Evolutionary conservation across 2,113 vertebrate species (phyloP), one percentile per base, ranked within the genome.

Genomic region (Toxotes chatareus): DNA sequence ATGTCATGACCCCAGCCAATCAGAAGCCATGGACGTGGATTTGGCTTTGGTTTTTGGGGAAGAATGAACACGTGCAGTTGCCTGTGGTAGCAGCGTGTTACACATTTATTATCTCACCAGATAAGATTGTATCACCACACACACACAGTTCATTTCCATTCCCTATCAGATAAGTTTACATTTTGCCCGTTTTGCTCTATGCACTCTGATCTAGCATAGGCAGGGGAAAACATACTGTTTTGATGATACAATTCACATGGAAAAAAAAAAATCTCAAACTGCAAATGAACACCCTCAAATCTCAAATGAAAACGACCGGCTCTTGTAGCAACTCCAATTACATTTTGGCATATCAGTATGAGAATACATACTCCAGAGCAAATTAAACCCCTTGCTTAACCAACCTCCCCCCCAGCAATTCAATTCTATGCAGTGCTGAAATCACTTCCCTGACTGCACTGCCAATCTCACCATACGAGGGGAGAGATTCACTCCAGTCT

Each of bases 341-440:
- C 92, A 92, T 93, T 93, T 91, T 86, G 91, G 89, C 89, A 84
- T 91, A 94, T 94, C 92, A 82, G 87, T 87, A 79, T 89, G 88
- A 94, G 92, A 93, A 93, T 90, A 93, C 93, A 88, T 75, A 93
- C 91, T 90, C 88, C 71, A 83, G 84, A 92, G 91, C 90, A 94
- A 95, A 96, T 96, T 95, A 95, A 94, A 95, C 71, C 87, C 89
- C 88, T 87, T 92, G 91, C 88, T 93, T 92, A 94, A 94, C 86
- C 89, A 93, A 85, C 87, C 91, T 79, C 89, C 83, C 83, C 89
- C 74, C 82, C 80, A 93, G 93, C 92, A 88, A 92, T 93, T 94
- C 90, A 85, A 78, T 92, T 92, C 91, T 87, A 79, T 82, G 80
- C 84, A 73, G 80, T 44, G 80, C 85, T 85, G 86, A 94, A 95